Evolutionary conservation across 1,140 invertebrate species (phyloP), one percentile per base, ranked within the genome.

Genomic region (Magallana angulata): DNA sequence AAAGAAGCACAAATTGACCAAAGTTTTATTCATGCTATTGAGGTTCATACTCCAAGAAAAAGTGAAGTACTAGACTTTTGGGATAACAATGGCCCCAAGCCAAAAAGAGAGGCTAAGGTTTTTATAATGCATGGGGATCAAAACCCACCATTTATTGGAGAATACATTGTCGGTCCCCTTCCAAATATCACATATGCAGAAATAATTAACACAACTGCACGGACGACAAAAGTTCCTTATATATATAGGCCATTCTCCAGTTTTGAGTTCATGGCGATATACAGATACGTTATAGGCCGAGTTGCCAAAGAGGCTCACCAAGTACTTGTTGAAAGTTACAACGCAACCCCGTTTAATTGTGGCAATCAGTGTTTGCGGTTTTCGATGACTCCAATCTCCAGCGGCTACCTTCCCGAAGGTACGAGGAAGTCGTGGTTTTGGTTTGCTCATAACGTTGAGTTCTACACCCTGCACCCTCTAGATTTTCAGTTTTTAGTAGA

Each of bases 1-100:
- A 57, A 86, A 57, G 30, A 89, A 56, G 91, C 90, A 1, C 85
- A 7, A n/a, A 90, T 93, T 7, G 88, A 90, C 7, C 86, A 89
- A n/a, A 94, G 91, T 76, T 92, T 90, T 30, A 91, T 94, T 18
- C 92, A 92, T 85, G 84, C 90, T 48, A 92, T 94, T 24, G 93
- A 94, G 85, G 86, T 93, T 7, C 85, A 91, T 58, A 88, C 92
- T n/a, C 91, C 92, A 3, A 88, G 88, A 16, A 90, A 89, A 86
- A 89, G 86, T 8, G 88, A 90, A 0, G 91, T 93, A 11, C 12
- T 93, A 4, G 83, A 89, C 5, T 93, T 90, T 82, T 87, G 94
- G n/a, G 86, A 91, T 9, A 88, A 89, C 5, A 86, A 87, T 1
- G 89, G 87, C 9, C 59, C 68, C 5, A 87, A 87, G 82, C 94